Percentiles rank a stretch among this genome's conserved stretches.
Conservation (phyloP, 2,888 invertebrate genomes). For the Coronaproctus castanopsis region DNA sequence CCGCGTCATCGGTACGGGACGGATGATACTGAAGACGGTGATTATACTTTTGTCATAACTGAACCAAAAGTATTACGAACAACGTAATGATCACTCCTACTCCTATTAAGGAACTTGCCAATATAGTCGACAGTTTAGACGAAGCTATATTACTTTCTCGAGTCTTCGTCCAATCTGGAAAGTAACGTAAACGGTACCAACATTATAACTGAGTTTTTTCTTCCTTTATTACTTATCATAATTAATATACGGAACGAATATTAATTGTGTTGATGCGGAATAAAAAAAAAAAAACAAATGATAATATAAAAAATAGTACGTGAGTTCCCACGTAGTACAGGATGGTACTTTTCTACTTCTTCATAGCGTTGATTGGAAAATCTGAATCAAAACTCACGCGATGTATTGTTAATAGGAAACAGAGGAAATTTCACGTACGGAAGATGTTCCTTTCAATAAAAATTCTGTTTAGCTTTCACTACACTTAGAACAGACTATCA, state of each 20-base stretch:
- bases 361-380: too few relatives aligned
- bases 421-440: too few relatives aligned
- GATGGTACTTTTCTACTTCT: too few relatives aligned
- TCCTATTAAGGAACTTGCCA: constrained; percentile 4
- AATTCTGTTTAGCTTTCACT: too few relatives aligned
- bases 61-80: constrained; percentile 2
- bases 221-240: too few relatives aligned
- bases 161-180: constrained; percentile 7
- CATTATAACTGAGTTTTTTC: too few relatives aligned
- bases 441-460: too few relatives aligned
- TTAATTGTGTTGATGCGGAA: background rate
- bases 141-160: constrained; percentile 1
- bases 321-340: too few relatives aligned
- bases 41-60: constrained; percentile 11
- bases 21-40: background rate
- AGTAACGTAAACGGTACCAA: too few relatives aligned
- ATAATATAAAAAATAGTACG: background rate
- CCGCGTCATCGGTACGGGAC: background rate
- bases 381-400: too few relatives aligned
- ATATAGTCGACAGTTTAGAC: background rate
- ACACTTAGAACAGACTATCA: too few relatives aligned
- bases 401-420: too few relatives aligned
- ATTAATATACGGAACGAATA: background rate
- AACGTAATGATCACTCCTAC: background rate
- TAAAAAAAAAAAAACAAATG: background rate